Evolutionary conservation across 2,113 vertebrate genomes (phyloP).

Genomic region (Periophthalmus modestus): DNA sequence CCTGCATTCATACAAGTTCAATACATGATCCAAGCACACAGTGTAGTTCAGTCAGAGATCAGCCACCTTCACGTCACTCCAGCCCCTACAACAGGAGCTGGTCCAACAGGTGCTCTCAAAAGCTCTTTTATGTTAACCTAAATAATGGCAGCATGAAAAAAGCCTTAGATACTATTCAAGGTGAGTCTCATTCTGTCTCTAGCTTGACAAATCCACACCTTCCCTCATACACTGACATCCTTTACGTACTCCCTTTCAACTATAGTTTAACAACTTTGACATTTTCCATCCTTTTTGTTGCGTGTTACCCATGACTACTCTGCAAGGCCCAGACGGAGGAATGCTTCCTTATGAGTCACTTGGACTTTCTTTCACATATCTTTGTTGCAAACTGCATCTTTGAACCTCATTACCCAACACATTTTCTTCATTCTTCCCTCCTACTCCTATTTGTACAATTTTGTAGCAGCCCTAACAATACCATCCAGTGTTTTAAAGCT

Average conservation of each 20-base stretch:
- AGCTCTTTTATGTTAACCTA: too few relatives aligned
- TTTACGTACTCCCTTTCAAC: background rate
- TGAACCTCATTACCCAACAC: constrained; percentile 31
- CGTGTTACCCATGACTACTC: background rate
- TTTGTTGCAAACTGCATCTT: constrained; percentile 7
- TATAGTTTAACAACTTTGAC: constrained; percentile 17
- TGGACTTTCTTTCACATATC: background rate
- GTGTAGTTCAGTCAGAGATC: too few relatives aligned
- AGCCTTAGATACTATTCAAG: background rate
- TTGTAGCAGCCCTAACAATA: constrained; percentile 28
- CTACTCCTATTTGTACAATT: background rate
- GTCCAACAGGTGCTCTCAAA: too few relatives aligned
- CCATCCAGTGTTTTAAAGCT: constrained; percentile 37
- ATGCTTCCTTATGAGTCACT: background rate
- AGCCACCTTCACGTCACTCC: too few relatives aligned
- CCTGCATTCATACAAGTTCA: too few relatives aligned
- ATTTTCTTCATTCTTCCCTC: background rate
- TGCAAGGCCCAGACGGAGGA: background rate
- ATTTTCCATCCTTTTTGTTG: background rate
- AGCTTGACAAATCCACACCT: background rate
- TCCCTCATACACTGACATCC: background rate
- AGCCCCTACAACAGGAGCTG: too few relatives aligned
- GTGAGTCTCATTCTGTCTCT: background rate
- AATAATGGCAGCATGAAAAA: background rate
- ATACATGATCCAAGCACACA: too few relatives aligned